phyloP scores from a whole-genome alignment of 2,888 invertebrate genomes.

The Eristalinus aeneus region DNA sequence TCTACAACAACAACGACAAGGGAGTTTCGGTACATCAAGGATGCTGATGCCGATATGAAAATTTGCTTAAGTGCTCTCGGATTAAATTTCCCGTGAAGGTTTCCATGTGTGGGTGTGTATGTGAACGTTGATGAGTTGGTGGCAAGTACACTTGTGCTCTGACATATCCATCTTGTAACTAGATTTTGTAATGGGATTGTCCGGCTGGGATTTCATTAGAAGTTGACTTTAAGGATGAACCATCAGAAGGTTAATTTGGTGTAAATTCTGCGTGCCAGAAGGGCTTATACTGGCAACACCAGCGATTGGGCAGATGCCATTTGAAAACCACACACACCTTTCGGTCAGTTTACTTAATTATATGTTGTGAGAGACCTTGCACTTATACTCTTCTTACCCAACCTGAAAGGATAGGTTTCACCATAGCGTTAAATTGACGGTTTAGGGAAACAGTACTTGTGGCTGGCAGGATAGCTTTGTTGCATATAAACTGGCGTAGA shows the following conservation, averaged over 20 bases:
- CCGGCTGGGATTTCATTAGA: conserved; percentile 13
- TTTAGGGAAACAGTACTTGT: too few relatives aligned
- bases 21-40: conserved; percentile 22
- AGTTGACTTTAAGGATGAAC: conserved; percentile 22
- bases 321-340: neutral
- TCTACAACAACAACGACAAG: conserved; percentile 42
- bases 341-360: neutral
- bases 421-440: too few relatives aligned
- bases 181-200: conserved; percentile 24
- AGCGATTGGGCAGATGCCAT: neutral
- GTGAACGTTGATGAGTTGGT: neutral
- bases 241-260: conserved; percentile 17
- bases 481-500: too few relatives aligned
- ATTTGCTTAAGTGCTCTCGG: conserved; percentile 60
- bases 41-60: conserved; percentile 56
- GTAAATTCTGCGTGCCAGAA: neutral
- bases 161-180: neutral
- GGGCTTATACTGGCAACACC: neutral
- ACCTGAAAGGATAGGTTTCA: neutral
- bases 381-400: neutral
- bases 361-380: neutral
- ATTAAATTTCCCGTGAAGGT: conserved; percentile 63
- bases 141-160: neutral
- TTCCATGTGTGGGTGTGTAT: neutral
- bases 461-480: too few relatives aligned